These are phyloP conservation scores for Drosophila chauvacae DNA, from an alignment of 1,140 invertebrate species.

Conservation along the genomic window DNA sequence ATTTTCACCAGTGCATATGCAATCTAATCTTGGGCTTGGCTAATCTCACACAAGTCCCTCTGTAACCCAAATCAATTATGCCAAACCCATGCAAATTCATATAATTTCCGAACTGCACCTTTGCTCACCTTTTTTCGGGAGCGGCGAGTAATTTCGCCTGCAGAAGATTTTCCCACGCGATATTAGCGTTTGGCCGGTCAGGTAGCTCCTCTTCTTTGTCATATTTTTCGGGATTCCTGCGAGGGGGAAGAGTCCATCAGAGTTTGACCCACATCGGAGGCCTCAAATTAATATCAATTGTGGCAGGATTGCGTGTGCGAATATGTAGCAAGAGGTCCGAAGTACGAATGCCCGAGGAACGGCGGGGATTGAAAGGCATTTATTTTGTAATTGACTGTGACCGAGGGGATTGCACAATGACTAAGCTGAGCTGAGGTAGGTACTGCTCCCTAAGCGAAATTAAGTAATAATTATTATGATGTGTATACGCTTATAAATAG, in stretches of 20 bases:
- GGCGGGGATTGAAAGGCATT: constrained; percentile 60
- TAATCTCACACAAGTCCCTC: constrained; percentile 24
- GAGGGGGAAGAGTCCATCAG: constrained; percentile 17
- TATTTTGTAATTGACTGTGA: constrained; percentile 65
- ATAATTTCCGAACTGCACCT: constrained; percentile 64
- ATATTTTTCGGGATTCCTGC: constrained; percentile 18
- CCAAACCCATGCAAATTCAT: constrained; percentile 52
- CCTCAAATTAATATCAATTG: constrained; percentile 66
- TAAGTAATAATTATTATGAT: constrained; percentile 63
- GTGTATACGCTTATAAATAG: constrained; percentile 52
- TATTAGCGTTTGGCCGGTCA: constrained; percentile 25
- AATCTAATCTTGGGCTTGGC: constrained; percentile 41
- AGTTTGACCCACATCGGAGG: constrained; percentile 48
- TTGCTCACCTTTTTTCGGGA: constrained; percentile 19
- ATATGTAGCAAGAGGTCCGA: constrained; percentile 4
- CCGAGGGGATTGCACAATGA: constrained; percentile 62
- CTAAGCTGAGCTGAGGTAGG: constrained; percentile 24
- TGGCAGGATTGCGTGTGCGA: constrained; percentile 55
- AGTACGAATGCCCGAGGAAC: constrained; percentile 21
- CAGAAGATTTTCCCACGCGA: constrained; percentile 64
- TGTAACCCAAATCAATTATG: constrained; percentile 49
- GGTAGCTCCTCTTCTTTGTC: constrained; percentile 13
- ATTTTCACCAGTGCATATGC: neutral
- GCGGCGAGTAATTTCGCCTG: constrained; percentile 23
- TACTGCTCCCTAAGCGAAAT: constrained; percentile 35